These are phyloP conservation scores for Tanytarsus gracilentus DNA, from an alignment of 2,888 invertebrate genomes.

Conservation along the genomic window DNA sequence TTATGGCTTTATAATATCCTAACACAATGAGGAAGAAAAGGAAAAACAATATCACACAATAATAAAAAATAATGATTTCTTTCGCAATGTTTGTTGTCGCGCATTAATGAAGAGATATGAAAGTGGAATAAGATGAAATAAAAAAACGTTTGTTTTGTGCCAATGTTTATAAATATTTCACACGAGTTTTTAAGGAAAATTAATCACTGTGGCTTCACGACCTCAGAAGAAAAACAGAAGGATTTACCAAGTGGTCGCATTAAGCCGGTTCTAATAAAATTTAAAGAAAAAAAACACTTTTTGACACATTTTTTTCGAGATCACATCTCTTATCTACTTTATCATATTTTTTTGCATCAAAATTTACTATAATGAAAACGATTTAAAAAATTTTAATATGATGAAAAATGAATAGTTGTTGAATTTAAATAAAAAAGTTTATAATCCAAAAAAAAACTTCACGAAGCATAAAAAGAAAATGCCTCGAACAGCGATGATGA, in stretches of 20 bases:
- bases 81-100: conserved; percentile 3
- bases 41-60: neutral
- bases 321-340: conserved; percentile 1
- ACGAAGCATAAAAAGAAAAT: conserved; percentile 12
- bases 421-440: conserved; percentile 29
- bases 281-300: neutral
- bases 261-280: neutral
- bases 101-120: neutral
- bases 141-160: conserved; percentile 4
- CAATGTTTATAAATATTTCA: neutral
- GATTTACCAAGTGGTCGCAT: neutral
- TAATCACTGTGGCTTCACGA: neutral
- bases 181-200: neutral
- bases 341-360: conserved; percentile 11
- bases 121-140: no score
- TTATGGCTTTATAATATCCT: no score
- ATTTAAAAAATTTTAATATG: conserved; percentile 22
- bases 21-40: neutral
- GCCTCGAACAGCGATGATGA: conserved; percentile 8
- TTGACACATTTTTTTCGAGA: conserved; percentile 5
- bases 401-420: conserved; percentile 30
- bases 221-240: neutral
- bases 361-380: conserved; percentile 12
- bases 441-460: neutral
- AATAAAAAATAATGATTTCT: conserved; percentile 8